Conservation (phyloP, 2,113 vertebrate genomes). For the Bubo bubo region DNA sequence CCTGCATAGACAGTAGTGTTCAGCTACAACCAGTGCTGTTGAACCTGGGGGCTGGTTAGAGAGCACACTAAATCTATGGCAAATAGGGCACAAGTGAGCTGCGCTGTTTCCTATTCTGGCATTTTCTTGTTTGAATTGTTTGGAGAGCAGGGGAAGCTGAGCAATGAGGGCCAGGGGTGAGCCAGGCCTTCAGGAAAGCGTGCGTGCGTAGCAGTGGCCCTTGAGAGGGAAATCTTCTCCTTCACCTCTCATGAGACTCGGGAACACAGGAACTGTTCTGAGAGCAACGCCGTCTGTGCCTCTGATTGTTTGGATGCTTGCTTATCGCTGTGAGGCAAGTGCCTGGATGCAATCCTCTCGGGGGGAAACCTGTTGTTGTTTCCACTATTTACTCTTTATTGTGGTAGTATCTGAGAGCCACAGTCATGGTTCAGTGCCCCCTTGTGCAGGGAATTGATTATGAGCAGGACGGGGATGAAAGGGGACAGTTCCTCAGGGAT, state of each 20-base stretch:
- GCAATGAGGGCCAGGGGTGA: neutral
- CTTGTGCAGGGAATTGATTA: neutral
- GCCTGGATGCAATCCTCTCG: neutral
- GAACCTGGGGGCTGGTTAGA: neutral
- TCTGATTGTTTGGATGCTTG: neutral
- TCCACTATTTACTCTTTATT: neutral
- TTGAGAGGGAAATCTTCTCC: neutral
- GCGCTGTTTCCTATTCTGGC: fast-evolving
- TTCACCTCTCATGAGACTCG: neutral
- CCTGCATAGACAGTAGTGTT: neutral
- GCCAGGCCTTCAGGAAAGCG: neutral
- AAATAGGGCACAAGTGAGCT: neutral
- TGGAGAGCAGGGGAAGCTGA: neutral
- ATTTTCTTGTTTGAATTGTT: neutral
- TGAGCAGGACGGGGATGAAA: neutral
- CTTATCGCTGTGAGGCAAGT: neutral
- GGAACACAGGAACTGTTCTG: neutral
- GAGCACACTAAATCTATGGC: neutral
- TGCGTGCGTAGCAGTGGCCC: neutral
- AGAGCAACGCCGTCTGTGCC: neutral
- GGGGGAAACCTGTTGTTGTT: neutral
- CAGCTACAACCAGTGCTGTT: neutral
- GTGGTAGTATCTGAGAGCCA: neutral
- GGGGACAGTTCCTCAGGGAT: neutral
- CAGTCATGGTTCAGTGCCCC: neutral